Base-by-base conservation (phyloP, 1,140 invertebrate species). In the Leptoteleia sp. region DNA sequence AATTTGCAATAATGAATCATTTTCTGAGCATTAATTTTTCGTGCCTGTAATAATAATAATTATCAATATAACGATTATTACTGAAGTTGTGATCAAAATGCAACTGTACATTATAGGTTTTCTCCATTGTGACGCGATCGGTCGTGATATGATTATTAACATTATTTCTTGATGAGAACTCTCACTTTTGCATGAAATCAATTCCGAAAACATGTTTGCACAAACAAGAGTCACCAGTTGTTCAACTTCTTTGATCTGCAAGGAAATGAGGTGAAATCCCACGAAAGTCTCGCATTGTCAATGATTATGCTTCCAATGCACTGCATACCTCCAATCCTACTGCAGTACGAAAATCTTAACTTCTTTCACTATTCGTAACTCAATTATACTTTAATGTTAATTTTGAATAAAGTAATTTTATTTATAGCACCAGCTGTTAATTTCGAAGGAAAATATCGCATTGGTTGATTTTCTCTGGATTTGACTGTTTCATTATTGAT, bases 181-280 rank as follows among this genome's bases (percentile, higher is more conserved):
- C 68, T 72, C 68, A 72, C 68, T 71, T 70, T 61, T 52, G 37
- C 27, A 61, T 13, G 35, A 52, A 43, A 42, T 15, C 4, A 50
- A 22, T 59, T 15, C 19, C 11, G 12, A 52, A 71, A 43, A 52
- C 31, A 50, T 27, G 43, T 48, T 45, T 50, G 22, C 29, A 16
- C 16, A 33, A 43, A 47, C 12, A n/a, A 19, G 50, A 38, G 17
- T 65, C 47, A 45, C 27, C 7, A 27, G 9, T 0, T 5, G 37
- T 38, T 57, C 38, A 57, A 29, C 22, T 31, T 48, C 16, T 55
- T 43, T 12, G 47, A 35, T 65, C 7, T 9, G 15, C 37, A 17
- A 43, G 15, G 45, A 42, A 70, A 50, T 25, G 35, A 59, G 54
- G 65, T 70, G 65, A 59, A 70, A 70, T 70, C 27, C 54, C 52